Base-by-base conservation (phyloP, 2,797 vertebrate species). In the Phalanger gymnotis region DNA sequence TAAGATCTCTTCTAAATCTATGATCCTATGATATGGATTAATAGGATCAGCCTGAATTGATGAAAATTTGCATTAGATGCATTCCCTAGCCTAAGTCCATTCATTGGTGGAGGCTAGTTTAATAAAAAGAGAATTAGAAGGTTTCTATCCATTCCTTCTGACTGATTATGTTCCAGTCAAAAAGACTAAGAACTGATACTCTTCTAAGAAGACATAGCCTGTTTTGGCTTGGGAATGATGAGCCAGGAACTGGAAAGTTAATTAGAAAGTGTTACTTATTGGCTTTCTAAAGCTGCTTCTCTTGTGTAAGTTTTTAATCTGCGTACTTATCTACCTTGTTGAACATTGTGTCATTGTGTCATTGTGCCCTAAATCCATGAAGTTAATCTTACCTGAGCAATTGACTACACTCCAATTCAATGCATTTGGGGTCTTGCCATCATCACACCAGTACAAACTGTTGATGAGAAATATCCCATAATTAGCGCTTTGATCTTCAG, bases 391-490 rank as follows among this genome's bases (percentile, higher is more conserved):
- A 96, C 97, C 93, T 25, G 14, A 12, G 91, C 96, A 97, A 2
- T 90, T 3, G 57, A 96, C 61, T 0, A 25, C 4, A 54, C 96
- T 96, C 19, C 5, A 0, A 3, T 94, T 97, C 51, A 55, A 51
- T 81, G 90, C 3, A n/a, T 92, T 7, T 0, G 47, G 57, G 0
- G 94, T 97, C 94, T 87, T 96, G 53, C n/a, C 93, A 25, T 93
- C 4, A 55, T 93, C 3, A 55, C 97, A 97, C 96, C 97, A 97
- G 55, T 96, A 96, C 4, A 4, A 0, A 90, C 96, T 97, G 96
- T 96, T 97, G 58, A 96, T 97, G 91, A 97, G 97, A 0, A 96
- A 90, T 53, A 96, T 93, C 19, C 97, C 81, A 0, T 97, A 97
- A 61, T 97, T 95, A 0, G 93, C 93, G 54, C 96, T 97, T 25